Evolutionary conservation across 92 coral and sea anemone species (phyloP).

Genomic region (Actinernus sp.): DNA sequence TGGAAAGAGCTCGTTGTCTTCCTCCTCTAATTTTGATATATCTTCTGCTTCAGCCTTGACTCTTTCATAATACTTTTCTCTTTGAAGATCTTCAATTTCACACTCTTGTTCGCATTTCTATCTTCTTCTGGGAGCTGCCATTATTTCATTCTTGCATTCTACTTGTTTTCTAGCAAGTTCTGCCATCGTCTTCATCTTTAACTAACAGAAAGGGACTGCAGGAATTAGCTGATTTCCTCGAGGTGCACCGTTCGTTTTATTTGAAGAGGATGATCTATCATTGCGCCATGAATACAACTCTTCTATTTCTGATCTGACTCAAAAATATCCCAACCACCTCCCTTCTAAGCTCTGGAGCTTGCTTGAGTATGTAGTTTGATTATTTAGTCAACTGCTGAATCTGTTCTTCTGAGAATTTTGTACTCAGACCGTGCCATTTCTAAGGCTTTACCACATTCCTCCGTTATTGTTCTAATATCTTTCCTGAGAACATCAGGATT

Average conservation of each 20-base stretch:
- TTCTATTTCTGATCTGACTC: slow-evolving; percentile 37
- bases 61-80: slow-evolving; percentile 40
- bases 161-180: slow-evolving; percentile 44
- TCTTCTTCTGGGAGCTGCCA: slow-evolving; percentile 28
- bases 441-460: slow-evolving; percentile 32
- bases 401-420: no score
- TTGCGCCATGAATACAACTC: no score
- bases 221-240: no score
- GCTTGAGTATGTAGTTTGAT: no score
- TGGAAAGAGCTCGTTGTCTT: slow-evolving; percentile 4
- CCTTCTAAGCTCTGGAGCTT: slow-evolving; percentile 43
- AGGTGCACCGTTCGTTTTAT: no score
- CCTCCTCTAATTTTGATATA: slow-evolving; percentile 28
- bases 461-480: slow-evolving; percentile 24
- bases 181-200: slow-evolving; percentile 38
- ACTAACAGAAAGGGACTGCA: no score
- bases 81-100: slow-evolving; percentile 44
- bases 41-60: slow-evolving; percentile 51
- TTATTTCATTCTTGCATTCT: slow-evolving; percentile 30
- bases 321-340: slow-evolving; percentile 26
- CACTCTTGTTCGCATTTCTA: slow-evolving; percentile 32
- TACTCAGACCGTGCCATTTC: slow-evolving; percentile 36
- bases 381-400: no score
- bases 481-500: no score
- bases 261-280: no score